phyloP scores from a whole-genome alignment of 2,888 invertebrate species.

The Euspilapteryx auroguttella region DNA sequence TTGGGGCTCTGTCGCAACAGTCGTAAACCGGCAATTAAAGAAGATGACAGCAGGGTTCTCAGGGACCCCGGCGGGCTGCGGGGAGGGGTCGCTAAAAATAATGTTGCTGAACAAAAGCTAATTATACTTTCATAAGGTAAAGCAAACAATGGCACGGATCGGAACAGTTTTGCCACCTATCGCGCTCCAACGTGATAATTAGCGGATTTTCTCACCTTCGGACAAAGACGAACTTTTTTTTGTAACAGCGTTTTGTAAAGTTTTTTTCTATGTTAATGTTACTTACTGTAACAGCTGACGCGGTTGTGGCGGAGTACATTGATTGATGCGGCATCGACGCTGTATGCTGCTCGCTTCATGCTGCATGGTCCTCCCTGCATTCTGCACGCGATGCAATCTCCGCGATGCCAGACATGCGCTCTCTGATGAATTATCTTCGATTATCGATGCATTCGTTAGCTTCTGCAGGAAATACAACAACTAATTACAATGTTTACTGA shows the following conservation, averaged over 20 bases:
- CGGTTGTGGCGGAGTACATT: too few species aligned
- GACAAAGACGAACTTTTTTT: constrained; percentile 31
- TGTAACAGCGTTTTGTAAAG: constrained; percentile 15
- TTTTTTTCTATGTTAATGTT: constrained; percentile 11
- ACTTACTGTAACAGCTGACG: too few species aligned
- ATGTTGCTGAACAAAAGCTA: constrained; percentile 40
- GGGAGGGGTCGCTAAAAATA: constrained; percentile 27
- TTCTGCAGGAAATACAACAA: too few species aligned
- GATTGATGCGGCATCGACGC: too few species aligned
- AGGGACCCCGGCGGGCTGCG: constrained; percentile 27
- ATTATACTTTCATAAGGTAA: constrained; percentile 38
- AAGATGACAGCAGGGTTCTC: constrained; percentile 27
- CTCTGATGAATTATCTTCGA: too few species aligned
- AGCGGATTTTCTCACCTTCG: constrained; percentile 53
- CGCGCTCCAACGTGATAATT: constrained; percentile 42
- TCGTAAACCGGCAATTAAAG: constrained; percentile 28
- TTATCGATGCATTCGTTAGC: too few species aligned
- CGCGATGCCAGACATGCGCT: too few species aligned
- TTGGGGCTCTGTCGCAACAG: too few species aligned
- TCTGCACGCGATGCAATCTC: too few species aligned
- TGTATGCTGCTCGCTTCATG: too few species aligned
- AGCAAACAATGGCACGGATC: constrained; percentile 23
- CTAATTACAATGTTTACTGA: too few species aligned
- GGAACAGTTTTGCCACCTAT: constrained; percentile 23
- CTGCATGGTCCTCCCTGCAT: too few species aligned